Evolutionary conservation across 2,113 vertebrate species (phyloP).

Genomic region (Saccopteryx bilineata): DNA sequence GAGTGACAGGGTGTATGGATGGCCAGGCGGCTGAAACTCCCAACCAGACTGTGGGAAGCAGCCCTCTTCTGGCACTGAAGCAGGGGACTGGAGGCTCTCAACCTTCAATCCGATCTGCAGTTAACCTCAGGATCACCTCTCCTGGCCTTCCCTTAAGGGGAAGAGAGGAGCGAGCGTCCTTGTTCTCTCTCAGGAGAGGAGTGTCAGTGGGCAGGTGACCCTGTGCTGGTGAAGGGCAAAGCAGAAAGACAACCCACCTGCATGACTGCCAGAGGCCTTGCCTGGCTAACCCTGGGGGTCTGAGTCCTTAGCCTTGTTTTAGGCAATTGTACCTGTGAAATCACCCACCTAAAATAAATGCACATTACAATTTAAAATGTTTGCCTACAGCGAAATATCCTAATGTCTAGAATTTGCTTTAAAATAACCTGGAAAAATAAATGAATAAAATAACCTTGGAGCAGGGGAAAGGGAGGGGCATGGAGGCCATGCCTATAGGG

Average conservation of each 20-base stretch:
- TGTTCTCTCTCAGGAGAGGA: neutral
- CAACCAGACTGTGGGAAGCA: no score
- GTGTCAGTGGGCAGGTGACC: neutral
- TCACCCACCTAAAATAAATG: neutral
- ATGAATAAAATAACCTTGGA: neutral
- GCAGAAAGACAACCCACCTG: neutral
- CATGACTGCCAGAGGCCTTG: fast-evolving
- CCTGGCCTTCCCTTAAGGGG: neutral
- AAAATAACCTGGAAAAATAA: neutral
- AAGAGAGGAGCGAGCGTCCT: neutral
- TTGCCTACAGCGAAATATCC: neutral
- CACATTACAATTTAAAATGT: neutral
- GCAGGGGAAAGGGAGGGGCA: fast-evolving
- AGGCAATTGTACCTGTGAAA: neutral
- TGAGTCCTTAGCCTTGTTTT: neutral
- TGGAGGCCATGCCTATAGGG: neutral
- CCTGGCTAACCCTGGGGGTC: neutral
- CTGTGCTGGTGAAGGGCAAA: fast-evolving
- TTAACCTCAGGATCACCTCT: neutral
- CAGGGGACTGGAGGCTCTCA: fast-evolving
- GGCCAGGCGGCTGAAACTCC: neutral
- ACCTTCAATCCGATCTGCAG: neutral
- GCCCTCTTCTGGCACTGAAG: neutral
- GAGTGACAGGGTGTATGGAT: neutral
- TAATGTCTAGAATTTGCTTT: slow-evolving; percentile 12